phyloP scores from a whole-genome alignment of 2,113 vertebrate species.

The Hystrix brachyura region DNA sequence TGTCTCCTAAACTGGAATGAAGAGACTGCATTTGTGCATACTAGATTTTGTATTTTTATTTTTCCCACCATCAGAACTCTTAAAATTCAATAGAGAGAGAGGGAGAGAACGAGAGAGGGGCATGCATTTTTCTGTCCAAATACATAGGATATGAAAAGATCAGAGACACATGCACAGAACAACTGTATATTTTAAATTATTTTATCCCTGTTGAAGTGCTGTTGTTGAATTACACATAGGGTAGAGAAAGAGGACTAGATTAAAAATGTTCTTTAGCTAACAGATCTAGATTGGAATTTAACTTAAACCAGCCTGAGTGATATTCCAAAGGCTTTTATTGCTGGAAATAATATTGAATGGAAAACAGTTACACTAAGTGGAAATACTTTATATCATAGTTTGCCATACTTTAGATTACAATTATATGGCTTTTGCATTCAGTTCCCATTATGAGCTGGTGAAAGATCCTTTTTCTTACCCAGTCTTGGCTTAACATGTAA shows the following conservation, averaged over 20 bases:
- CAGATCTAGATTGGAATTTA: conserved; percentile 83
- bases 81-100: neutral
- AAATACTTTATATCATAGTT: conserved; percentile 68
- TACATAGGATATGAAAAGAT: neutral
- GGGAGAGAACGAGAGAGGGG: neutral
- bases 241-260: conserved; percentile 52
- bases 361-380: conserved; percentile 78
- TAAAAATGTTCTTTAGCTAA: conserved; percentile 82
- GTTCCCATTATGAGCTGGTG: conserved; percentile 57
- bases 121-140: conserved; percentile 39
- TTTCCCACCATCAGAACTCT: neutral
- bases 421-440: conserved; percentile 74
- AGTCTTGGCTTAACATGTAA: conserved; percentile 59
- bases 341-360: conserved; percentile 72
- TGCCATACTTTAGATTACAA: conserved; percentile 54
- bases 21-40: conserved; percentile 41
- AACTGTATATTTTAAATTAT: conserved; percentile 48
- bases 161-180: neutral
- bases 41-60: neutral
- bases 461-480: conserved; percentile 68
- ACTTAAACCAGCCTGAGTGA: conserved; percentile 73
- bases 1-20: conserved; percentile 9
- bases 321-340: conserved; percentile 79
- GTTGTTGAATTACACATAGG: conserved; percentile 68
- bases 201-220: conserved; percentile 80